Evolutionary conservation across 2,797 vertebrate genomes (phyloP).

Genomic region (Cercopithecus mitis): DNA sequence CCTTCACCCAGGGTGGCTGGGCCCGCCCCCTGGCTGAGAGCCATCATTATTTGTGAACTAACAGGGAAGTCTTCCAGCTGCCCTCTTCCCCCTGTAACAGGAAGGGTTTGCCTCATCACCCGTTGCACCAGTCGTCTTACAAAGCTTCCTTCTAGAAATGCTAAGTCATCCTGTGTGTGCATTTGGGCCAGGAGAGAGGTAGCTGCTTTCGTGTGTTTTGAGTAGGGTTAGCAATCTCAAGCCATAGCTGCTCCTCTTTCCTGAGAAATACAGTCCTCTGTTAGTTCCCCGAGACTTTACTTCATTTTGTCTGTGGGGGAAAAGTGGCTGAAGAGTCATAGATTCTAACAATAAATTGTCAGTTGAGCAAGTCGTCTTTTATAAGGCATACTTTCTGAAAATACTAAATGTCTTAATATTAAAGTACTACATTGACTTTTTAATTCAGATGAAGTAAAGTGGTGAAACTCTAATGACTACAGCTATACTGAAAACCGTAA

Average conservation of each 20-base stretch:
- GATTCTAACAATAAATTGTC: neutral
- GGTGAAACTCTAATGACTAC: neutral
- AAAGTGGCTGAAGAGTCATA: neutral
- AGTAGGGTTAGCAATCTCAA: neutral
- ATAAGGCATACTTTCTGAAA: neutral
- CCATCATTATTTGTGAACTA: neutral
- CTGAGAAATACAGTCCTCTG: neutral
- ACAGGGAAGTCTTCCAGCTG: conserved; percentile 10
- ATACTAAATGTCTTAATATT: neutral
- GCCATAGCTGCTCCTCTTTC: neutral
- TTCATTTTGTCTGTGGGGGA: neutral
- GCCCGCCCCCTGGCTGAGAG: neutral
- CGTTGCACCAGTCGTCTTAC: conserved; percentile 64
- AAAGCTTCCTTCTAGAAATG: conserved; percentile 31
- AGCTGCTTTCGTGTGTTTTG: accelerated
- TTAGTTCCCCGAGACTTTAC: neutral
- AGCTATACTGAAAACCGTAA: neutral
- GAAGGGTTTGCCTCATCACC: neutral
- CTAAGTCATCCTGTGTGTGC: conserved; percentile 36
- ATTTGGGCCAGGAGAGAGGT: neutral
- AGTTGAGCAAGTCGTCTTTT: neutral
- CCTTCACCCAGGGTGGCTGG: accelerated
- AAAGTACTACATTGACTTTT: neutral
- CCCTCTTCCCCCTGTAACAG: neutral
- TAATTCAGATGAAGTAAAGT: neutral